Evolutionary conservation across 2,113 vertebrate species (phyloP), one percentile per base, ranked within the genome.

Genomic region (Erythrocercus mccallii): DNA sequence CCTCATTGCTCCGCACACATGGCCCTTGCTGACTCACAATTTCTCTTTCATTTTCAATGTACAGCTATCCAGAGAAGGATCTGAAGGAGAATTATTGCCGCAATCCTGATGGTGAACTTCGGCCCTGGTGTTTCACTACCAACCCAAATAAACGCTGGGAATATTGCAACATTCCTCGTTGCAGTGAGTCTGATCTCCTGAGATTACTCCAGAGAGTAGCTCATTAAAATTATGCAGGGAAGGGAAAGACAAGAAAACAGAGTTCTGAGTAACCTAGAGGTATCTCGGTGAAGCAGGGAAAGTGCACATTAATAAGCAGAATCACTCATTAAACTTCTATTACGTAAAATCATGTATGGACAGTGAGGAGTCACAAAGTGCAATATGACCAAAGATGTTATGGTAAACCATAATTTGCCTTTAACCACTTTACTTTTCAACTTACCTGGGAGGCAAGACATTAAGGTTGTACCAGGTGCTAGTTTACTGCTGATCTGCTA

Each of bases 81-180:
- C 95, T 99, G 58, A 98, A 97, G 91, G 97, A 94, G 89, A 99
- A 99, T 97, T 99, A 99, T 74, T 99, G 99, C 71, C 99, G 99
- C 22, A 99, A 99, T 94, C 99, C 99, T 2, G 99, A 99, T 20
- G 99, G 99, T 6, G 99, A 99, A 66, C 98, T 98, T 47, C 96
- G 94, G 4, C 99, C 99, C 0, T 99, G 99, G 99, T 99, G 99
- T 83, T 99, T 99, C 79, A 99, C 99, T 81, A 98, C 89, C 4
- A 98, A 79, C 78, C 81, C 82, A 1, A 79, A 82, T 44, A 99
- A 98, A 87, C 98, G 99, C 61, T 99, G 99, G 99, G 99, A 99
- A 53, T 98, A 97, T 87, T 99, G 99, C 83, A 42, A 97, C 73
- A 98, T 99, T 85, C 98, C 98, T 3, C 98, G 81, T 28, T 99